These are phyloP conservation scores for Notolabrus celidotus DNA, from an alignment of 2,797 vertebrate species.

Conservation along the genomic window DNA sequence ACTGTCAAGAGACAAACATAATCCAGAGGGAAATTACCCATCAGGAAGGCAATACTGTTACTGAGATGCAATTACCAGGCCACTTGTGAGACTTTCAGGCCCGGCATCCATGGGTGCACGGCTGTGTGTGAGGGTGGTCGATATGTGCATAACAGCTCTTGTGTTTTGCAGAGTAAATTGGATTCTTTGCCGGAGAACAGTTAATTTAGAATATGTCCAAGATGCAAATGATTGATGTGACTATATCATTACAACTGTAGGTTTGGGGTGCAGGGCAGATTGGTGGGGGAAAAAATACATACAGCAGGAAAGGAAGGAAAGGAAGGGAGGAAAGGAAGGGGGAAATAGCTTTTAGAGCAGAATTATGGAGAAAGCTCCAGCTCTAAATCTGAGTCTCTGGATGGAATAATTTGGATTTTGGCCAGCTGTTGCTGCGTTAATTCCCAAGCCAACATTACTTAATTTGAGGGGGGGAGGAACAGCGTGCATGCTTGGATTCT, in stretches of 20 bases:
- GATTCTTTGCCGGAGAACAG: conserved; percentile 81
- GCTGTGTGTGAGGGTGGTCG: conserved; percentile 68
- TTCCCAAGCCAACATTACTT: conserved; percentile 52
- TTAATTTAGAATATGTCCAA: conserved; percentile 86
- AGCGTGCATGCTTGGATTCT: conserved; percentile 8
- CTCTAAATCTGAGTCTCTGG: conserved; percentile 26
- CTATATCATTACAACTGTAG: conserved; percentile 70
- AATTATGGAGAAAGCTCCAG: conserved; percentile 42
- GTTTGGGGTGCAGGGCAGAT: conserved; percentile 54
- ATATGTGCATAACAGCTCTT: conserved; percentile 82
- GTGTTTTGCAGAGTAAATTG: conserved; percentile 83
- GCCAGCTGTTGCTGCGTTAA: conserved; percentile 38
- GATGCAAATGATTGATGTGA: conserved; percentile 85
- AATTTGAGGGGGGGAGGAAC: conserved; percentile 32
- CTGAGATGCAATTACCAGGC: conserved; percentile 87
- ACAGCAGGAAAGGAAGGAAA: conserved; percentile 9
- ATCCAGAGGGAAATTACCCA: conserved; percentile 88
- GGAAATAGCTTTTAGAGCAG: conserved; percentile 53
- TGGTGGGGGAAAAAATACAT: conserved; percentile 40
- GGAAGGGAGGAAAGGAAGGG: not conserved
- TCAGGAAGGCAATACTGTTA: conserved; percentile 86
- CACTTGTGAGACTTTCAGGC: conserved; percentile 82
- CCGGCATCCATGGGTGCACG: conserved; percentile 74
- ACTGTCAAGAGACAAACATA: conserved; percentile 85
- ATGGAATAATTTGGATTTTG: conserved; percentile 37